Base-by-base conservation (phyloP, 2,888 invertebrate species). In the Aplocera efformata region DNA sequence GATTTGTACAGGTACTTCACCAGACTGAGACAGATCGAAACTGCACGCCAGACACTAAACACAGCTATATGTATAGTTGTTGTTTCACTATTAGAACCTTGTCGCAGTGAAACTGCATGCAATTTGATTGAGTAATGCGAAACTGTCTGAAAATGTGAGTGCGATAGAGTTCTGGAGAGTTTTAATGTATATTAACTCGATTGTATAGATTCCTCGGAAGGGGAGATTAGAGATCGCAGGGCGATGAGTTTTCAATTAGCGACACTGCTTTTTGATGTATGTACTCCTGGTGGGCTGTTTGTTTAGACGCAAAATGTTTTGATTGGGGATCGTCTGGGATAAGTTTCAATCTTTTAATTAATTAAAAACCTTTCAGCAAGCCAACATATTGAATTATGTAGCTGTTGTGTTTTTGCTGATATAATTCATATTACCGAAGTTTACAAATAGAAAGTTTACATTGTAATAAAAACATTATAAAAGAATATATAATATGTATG, bases 1-100 rank as follows among this genome's bases (percentile, higher is more conserved):
- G 8, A 35, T 28, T 38, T 53, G 53, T 53, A 55, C 54, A 59
- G 59, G 56, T 58, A 49, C 62, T 35, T 63, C 54, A 52, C 40
- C 59, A 68, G 67, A 64, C 67, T 58, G 59, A 64, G 57, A 64
- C 72, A 62, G 73, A 73, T 72, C 74, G 74, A 73, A 72, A 64
- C 65, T 70, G 72, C 74, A 65, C 43, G 67, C 72, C 72, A 72
- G 73, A 71, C 54, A 50, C 65, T 41, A 28, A 35, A 58, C 53
- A 62, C 47, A 56, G 38, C 42, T 28, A 28, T 35, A 45, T 29
- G 24, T 47, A 42, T 44, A 52, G 36, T 40, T 39, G 36, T 40
- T 39, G 37, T 39, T 38, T 37, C 24, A 37, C 32, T 11, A 31
- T 33, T 40, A 40, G 48, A 28, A 48, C 48, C 35, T 34, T 48